Conservation (phyloP, 2,113 vertebrate genomes). For the Taxidea taxus region DNA sequence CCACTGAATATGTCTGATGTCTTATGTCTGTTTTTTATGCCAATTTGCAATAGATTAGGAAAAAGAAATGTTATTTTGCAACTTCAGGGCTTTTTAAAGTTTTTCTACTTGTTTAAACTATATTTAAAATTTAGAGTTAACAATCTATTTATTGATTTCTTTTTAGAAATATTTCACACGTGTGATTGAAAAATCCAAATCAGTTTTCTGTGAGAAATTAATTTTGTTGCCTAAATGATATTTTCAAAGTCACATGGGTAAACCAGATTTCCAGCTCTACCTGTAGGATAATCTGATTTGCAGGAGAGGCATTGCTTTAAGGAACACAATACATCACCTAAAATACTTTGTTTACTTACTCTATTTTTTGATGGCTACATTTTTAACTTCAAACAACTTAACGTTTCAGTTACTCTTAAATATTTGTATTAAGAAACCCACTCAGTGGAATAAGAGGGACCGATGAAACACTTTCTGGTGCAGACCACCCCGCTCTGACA, state of each 20-base stretch:
- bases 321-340: background rate
- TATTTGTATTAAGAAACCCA: background rate
- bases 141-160: constrained; percentile 30
- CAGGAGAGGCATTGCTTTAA: background rate
- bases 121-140: background rate
- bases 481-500: background rate
- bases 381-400: constrained; percentile 19
- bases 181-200: background rate
- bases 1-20: constrained; percentile 51
- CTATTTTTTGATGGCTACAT: background rate
- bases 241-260: background rate
- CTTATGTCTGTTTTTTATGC: background rate
- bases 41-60: constrained; percentile 53
- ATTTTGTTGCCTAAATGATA: constrained; percentile 39
- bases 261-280: background rate
- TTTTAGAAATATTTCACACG: background rate
- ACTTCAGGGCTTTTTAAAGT: constrained; percentile 33
- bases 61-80: constrained; percentile 17
- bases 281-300: background rate
- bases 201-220: constrained; percentile 38
- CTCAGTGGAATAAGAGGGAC: background rate
- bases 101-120: constrained; percentile 60
- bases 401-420: background rate
- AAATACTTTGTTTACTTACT: background rate
- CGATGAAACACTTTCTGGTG: accelerated